Percentiles rank a stretch among this genome's conserved stretches.
Conservation (phyloP, 2,113 vertebrate species). For the Micromys minutus region DNA sequence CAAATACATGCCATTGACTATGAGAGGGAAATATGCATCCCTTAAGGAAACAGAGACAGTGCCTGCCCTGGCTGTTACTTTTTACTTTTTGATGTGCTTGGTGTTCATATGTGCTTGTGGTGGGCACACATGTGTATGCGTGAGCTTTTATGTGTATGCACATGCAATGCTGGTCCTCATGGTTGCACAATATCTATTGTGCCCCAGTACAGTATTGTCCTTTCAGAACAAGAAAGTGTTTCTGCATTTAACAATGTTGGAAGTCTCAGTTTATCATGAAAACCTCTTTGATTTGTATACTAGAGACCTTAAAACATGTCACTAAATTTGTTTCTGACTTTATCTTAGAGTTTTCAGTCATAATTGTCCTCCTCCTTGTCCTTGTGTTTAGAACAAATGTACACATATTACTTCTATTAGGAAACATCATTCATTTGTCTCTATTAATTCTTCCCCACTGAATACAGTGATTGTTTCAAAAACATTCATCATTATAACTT, state of each 20-base stretch:
- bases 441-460: background rate
- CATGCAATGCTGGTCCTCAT: background rate
- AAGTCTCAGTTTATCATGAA: background rate
- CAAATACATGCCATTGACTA: background rate
- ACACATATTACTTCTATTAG: background rate
- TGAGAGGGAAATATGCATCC: background rate
- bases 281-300: background rate
- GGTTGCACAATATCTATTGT: no score
- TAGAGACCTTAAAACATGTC: background rate
- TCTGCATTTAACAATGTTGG: background rate
- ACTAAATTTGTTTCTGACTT: background rate
- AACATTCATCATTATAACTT: background rate
- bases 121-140: no score
- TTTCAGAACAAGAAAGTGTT: background rate
- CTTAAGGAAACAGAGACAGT: background rate
- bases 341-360: background rate
- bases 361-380: background rate
- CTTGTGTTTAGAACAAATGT: background rate
- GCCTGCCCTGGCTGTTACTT: background rate
- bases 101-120: background rate
- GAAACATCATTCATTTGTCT: background rate
- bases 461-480: background rate
- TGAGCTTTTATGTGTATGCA: background rate
- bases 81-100: background rate
- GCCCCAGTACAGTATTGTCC: background rate